Conservation (phyloP, 2,113 vertebrate genomes). For the Anarrhichthys ocellatus region DNA sequence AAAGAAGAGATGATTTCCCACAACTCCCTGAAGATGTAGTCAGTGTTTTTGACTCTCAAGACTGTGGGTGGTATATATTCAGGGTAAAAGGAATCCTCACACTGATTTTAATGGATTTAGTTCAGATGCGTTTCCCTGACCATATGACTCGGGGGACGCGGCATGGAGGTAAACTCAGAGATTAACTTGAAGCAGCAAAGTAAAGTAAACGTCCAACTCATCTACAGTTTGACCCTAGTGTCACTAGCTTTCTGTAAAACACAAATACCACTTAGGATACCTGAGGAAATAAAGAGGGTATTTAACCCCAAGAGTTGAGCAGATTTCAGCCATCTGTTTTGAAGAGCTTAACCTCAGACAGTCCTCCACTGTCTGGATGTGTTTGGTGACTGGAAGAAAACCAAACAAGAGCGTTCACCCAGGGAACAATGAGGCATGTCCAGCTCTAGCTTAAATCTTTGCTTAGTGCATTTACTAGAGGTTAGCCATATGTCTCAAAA, state of each 20-base stretch:
- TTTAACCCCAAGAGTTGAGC: slow-evolving; percentile 76
- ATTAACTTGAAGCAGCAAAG: slow-evolving; percentile 68
- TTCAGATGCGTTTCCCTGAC: slow-evolving; percentile 44
- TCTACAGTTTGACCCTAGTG: slow-evolving; percentile 62
- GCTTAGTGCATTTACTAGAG: slow-evolving; percentile 56
- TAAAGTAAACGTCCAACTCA: slow-evolving; percentile 57
- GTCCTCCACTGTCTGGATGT: slow-evolving; percentile 64
- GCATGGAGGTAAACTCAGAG: slow-evolving; percentile 55
- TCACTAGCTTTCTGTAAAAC: slow-evolving; percentile 65
- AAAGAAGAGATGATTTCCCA: slow-evolving; percentile 58
- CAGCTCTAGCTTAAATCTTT: slow-evolving; percentile 51
- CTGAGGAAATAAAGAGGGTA: slow-evolving; percentile 79
- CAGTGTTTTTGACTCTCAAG: slow-evolving; percentile 45
- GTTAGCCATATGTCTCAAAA: slow-evolving; percentile 71
- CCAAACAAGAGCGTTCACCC: slow-evolving; percentile 59
- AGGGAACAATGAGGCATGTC: slow-evolving; percentile 60
- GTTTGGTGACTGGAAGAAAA: slow-evolving; percentile 60
- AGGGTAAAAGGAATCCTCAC: slow-evolving; percentile 31
- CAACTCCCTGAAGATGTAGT: slow-evolving; percentile 59
- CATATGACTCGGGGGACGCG: slow-evolving; percentile 69
- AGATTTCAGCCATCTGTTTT: slow-evolving; percentile 83
- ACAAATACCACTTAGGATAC: slow-evolving; percentile 73
- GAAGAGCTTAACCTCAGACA: slow-evolving; percentile 75
- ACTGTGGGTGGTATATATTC: slow-evolving; percentile 68
- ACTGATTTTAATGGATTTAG: slow-evolving; percentile 57